These are phyloP conservation scores for Leucophenga montana DNA, from an alignment of 2,888 invertebrate genomes.

Conservation along the genomic window DNA sequence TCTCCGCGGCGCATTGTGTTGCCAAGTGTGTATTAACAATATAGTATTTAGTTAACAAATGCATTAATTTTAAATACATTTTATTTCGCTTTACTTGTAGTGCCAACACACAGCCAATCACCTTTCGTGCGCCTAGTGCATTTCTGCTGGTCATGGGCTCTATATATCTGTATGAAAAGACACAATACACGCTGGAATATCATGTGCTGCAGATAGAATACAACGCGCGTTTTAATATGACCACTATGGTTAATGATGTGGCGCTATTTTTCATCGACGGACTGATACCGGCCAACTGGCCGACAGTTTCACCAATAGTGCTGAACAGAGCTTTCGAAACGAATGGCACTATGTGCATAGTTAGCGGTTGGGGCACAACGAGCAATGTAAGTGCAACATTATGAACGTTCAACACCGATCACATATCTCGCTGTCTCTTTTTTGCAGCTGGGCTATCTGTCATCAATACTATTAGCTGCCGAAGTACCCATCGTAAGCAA, in stretches of 20 bases:
- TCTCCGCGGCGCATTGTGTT: constrained; percentile 58
- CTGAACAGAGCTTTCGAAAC: constrained; percentile 37
- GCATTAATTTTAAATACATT: neutral
- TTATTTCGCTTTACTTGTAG: constrained; percentile 34
- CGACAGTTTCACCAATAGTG: constrained; percentile 46
- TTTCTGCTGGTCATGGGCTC: constrained; percentile 59
- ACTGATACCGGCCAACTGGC: constrained; percentile 41
- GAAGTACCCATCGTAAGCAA: constrained; percentile 50
- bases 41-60: neutral
- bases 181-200: constrained; percentile 46
- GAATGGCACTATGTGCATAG: constrained; percentile 43
- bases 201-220: constrained; percentile 44
- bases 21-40: constrained; percentile 44
- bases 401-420: too few species aligned
- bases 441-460: constrained; percentile 38
- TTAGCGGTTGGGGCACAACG: constrained; percentile 58
- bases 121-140: constrained; percentile 47
- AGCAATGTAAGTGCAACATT: constrained; percentile 44
- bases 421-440: neutral
- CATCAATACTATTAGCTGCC: constrained; percentile 45
- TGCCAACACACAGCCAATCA: constrained; percentile 33
- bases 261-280: constrained; percentile 55
- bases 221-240: constrained; percentile 45
- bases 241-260: constrained; percentile 52
- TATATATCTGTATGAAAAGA: constrained; percentile 42